Evolutionary conservation across 2,888 invertebrate species (phyloP), one percentile per base, ranked within the genome.

Genomic region (Oligia strigilis): DNA sequence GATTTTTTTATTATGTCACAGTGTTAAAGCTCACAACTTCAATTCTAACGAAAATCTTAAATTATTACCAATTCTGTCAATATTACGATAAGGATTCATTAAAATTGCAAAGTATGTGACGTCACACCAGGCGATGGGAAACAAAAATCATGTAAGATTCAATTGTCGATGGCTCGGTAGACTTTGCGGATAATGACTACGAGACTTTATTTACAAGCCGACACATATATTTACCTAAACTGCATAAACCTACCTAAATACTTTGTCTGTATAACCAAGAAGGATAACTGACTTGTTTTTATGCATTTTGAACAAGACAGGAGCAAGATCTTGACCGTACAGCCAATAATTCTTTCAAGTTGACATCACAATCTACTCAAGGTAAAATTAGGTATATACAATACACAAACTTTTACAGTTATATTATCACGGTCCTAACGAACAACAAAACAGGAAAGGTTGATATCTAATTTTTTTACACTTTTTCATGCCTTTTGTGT

Each of bases 261-360:
- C 40, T 49, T 23, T 14, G 14, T 60, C 2, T 40, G 2, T 62
- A 46, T 73, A 6, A 9, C n/a, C 23, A 60, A 67, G 75, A 29
- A 75, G 66, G 72, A 75, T 75, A 77, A 71, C 8, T 73, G 19
- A 36, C 58, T 77, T 73, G 77, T 77, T 72, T 81, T 74, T 58
- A 85, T 77, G 40, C 17, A 58, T 66, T 76, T 74, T 40, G 19
- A 55, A 55, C 55, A 72, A 73, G 75, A 49, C 60, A 58, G 49
- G 62, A 55, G 19, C 69, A 75, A 70, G 70, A 84, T 84, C 77
- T 73, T 73, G 81, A 66, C 72, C 72, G 65, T 36, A 13, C 17
- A 19, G 23, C 11, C 46, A 66, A 64, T 84, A 71, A 52, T 73
- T 81, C 23, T 73, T 71, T 19, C 62, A 23, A 66, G 64, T 64